Evolutionary conservation across 2,888 invertebrate genomes (phyloP), one percentile per base, ranked within the genome.

Genomic region (Amphipoea oculea): DNA sequence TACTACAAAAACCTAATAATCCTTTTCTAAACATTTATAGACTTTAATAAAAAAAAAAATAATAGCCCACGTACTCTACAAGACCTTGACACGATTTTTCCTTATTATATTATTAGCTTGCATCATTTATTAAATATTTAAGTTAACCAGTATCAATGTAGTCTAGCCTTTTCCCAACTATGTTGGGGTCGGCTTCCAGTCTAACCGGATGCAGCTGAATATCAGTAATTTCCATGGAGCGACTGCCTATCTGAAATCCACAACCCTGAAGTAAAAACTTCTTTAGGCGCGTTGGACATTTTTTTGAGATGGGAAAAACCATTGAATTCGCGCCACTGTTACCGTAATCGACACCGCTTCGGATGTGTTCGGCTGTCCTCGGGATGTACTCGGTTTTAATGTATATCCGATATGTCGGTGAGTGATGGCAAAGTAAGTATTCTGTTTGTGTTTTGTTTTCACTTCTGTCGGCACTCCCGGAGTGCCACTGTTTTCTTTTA

Each of bases 11-110:
- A 40, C 17, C 7, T 40, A 42, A 76, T 63, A 17, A 23, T 40
- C 23, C 40, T 63, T 51, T 76, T 9, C 23, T 17, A 51, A 42
- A 45, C 76, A 65, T 40, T 78, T 45, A 20, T 5, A 54, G 4
- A 51, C 48, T 29, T 29, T 2, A 29, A 20, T 57, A 23, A 79
- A 63, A 23, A 79, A 63, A 36, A 23, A 29, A 40, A 70, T 73
- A 77, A 85, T 79, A 82, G 74, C 1, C 5, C 85, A 85, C 85
- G 85, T 85, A 86, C 29, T 71, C 2, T 1, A 0, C 0, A 1
- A 9, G 45, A 20, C 86, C 86, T 82, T 82, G 85, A 70, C 85
- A 82, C 36, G 29, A 67, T 62, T 79, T 84, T 85, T 57, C 70
- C 68, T 68, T 54, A 14, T 63, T 68, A 42, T 57, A n/a, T 20